A percentile compares a stretch with the other conserved stretches of the same genome.
phyloP scores from a whole-genome alignment of 2,888 invertebrate genomes.

The Synergus gifuensis region DNA sequence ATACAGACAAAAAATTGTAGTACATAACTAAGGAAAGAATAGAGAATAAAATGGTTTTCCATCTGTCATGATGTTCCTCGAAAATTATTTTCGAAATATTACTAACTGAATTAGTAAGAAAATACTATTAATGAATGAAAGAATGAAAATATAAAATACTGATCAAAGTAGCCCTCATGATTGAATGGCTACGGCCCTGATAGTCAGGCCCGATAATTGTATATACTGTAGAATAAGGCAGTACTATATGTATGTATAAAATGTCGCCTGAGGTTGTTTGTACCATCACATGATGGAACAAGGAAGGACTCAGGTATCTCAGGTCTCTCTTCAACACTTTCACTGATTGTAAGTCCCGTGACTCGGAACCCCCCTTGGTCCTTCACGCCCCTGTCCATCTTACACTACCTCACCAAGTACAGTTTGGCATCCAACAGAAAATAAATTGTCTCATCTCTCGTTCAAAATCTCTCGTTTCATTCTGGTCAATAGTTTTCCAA shows the following conservation, averaged over 20 bases:
- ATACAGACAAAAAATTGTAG: background rate
- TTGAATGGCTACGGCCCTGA: constrained; percentile 10
- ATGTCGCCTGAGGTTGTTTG: constrained; percentile 51
- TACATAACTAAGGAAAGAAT: background rate
- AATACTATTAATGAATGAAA: too few species aligned
- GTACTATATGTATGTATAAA: background rate
- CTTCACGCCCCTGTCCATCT: constrained; percentile 45
- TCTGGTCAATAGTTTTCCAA: background rate
- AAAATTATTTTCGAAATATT: too few species aligned
- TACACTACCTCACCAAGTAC: constrained; percentile 42
- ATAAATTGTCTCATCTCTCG: constrained; percentile 24
- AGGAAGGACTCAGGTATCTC: constrained; percentile 57
- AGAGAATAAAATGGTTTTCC: background rate
- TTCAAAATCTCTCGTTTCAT: constrained; percentile 4
- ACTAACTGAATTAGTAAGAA: too few species aligned
- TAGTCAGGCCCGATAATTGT: constrained; percentile 38
- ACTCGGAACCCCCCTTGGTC: constrained; percentile 54
- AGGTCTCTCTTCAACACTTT: constrained; percentile 65
- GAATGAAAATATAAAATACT: constrained; percentile 9
- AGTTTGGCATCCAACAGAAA: constrained; percentile 20
- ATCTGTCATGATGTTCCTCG: too few species aligned
- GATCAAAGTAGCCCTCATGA: background rate
- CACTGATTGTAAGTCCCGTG: constrained; percentile 66
- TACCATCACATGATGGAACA: constrained; percentile 48
- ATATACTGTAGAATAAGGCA: constrained; percentile 20